These are phyloP conservation scores for Piaya cayana DNA, from an alignment of 2,113 vertebrate genomes.

Conservation along the genomic window DNA sequence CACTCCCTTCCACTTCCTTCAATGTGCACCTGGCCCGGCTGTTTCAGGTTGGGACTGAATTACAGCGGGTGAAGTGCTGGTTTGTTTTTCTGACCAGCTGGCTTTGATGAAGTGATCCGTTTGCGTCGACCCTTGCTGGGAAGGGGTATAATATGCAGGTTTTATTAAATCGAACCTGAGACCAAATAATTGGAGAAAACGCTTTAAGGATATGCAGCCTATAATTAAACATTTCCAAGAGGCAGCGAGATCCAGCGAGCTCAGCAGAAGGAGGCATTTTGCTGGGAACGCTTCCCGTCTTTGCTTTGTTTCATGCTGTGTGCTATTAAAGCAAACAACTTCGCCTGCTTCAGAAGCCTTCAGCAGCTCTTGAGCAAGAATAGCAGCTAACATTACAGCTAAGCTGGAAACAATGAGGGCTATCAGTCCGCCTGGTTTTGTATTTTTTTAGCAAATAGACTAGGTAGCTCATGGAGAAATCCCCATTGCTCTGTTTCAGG, in stretches of 20 bases:
- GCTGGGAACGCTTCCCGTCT: background rate
- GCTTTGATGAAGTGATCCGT: background rate
- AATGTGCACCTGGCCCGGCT: background rate
- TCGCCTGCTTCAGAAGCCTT: background rate
- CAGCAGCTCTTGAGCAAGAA: constrained; percentile 17
- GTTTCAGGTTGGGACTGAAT: background rate
- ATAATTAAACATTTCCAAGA: constrained; percentile 15
- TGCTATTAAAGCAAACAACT: constrained; percentile 47
- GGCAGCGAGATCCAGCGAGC: background rate
- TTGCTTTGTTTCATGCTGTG: constrained; percentile 37
- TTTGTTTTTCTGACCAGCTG: background rate
- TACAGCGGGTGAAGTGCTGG: background rate
- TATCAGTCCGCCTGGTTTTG: background rate
- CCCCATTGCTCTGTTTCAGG: background rate
- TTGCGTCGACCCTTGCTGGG: background rate
- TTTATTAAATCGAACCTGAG: background rate
- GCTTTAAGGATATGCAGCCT: background rate
- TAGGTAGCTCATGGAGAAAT: background rate
- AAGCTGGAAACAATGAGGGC: background rate
- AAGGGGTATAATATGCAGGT: background rate
- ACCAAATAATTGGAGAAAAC: background rate
- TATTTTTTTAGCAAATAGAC: background rate
- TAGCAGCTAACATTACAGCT: background rate
- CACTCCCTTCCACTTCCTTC: background rate
- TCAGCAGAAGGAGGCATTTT: constrained; percentile 37